These are phyloP conservation scores for Brachionichthys hirsutus DNA, from an alignment of 2,113 vertebrate genomes.

Conservation along the genomic window DNA sequence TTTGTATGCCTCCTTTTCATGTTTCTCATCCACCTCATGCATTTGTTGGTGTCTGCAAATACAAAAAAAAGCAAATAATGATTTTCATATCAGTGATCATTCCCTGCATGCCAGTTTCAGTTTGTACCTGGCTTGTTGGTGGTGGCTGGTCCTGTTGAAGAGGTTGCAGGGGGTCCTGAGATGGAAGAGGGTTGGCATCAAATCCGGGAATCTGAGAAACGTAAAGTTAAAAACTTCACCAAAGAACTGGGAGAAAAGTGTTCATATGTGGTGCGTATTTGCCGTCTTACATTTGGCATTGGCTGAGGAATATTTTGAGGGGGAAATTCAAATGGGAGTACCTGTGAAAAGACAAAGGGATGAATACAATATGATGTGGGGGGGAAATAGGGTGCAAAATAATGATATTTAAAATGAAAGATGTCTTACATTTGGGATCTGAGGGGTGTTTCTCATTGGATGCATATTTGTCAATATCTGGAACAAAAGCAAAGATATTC, in stretches of 20 bases:
- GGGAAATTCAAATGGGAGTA: slow-evolving; percentile 60
- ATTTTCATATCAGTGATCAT: too few species aligned
- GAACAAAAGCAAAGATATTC: slow-evolving; percentile 19
- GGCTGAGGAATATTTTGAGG: slow-evolving; percentile 61
- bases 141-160: slow-evolving; percentile 61
- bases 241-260: not conserved
- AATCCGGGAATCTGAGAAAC: slow-evolving; percentile 48
- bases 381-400: too few species aligned
- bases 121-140: slow-evolving; percentile 67
- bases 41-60: slow-evolving; percentile 51
- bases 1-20: not conserved
- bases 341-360: slow-evolving; percentile 38
- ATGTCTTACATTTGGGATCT: slow-evolving; percentile 55
- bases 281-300: slow-evolving; percentile 62
- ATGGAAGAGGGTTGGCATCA: slow-evolving; percentile 51
- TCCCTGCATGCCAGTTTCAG: too few species aligned
- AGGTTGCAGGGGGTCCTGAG: slow-evolving; percentile 57
- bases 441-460: slow-evolving; percentile 55
- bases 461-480: slow-evolving; percentile 66
- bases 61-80: slow-evolving; percentile 14
- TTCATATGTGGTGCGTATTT: not conserved
- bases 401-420: not conserved
- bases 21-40: slow-evolving; percentile 20
- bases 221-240: not conserved
- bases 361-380: not conserved